Evolutionary conservation across 37 sponge, comb jelly and placozoan species (phyloP).

Genomic region (Agelas oroides): DNA sequence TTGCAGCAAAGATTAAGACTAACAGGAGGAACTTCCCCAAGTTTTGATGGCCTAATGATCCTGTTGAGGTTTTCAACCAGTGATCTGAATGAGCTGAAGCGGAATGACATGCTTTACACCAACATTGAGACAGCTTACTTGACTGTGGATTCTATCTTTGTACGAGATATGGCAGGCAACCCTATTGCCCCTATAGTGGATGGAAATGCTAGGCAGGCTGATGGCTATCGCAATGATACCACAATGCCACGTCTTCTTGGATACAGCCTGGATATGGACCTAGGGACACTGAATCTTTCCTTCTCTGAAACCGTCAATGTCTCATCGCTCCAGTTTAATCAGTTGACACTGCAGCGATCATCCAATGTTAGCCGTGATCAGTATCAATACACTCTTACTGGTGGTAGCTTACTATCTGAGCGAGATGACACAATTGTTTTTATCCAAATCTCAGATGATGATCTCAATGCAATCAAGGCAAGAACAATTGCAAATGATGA

Average conservation of each 20-base stretch:
- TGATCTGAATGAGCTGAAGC: conserved; percentile 87
- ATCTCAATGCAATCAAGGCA: conserved; percentile 83
- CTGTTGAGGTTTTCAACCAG: conserved; percentile 37
- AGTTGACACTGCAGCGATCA: conserved; percentile 74
- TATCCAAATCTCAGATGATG: conserved; percentile 50
- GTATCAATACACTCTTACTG: conserved; percentile 60
- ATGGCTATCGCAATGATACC: conserved; percentile 62
- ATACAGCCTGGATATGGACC: conserved; percentile 85
- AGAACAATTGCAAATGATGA: conserved; percentile 71
- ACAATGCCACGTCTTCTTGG: conserved; percentile 72
- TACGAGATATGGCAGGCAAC: conserved; percentile 89
- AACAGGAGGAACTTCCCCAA: conserved; percentile 76
- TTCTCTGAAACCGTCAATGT: conserved; percentile 93
- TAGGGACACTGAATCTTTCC: conserved; percentile 59
- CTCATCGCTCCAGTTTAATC: conserved; percentile 66
- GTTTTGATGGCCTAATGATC: conserved; percentile 77
- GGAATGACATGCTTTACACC: conserved; percentile 70
- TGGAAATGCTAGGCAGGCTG: conserved; percentile 73
- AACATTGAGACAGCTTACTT: conserved; percentile 67
- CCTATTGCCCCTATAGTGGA: conserved; percentile 61
- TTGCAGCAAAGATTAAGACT: conserved; percentile 44
- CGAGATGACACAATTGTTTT: conserved; percentile 50
- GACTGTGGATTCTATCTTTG: conserved; percentile 57
- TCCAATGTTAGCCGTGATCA: conserved; percentile 44
- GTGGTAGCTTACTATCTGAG: conserved; percentile 44